These are phyloP conservation scores for Alviniconcha marisindica DNA, from an alignment of 1,140 invertebrate genomes.

Conservation along the genomic window DNA sequence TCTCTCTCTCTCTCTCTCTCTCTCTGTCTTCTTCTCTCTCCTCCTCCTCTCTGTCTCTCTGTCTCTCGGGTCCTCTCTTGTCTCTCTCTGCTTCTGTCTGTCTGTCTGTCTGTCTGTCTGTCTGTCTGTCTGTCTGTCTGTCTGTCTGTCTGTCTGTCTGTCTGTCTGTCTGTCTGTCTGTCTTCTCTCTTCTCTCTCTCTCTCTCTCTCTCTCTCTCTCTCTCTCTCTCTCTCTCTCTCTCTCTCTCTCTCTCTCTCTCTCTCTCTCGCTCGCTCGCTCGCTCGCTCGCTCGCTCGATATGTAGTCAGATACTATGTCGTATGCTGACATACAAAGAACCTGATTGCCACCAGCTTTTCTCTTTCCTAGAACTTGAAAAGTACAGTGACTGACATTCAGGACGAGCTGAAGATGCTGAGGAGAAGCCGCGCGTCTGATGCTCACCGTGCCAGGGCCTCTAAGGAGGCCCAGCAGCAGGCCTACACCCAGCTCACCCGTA, in stretches of 20 bases:
- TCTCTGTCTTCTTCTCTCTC: background rate
- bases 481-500: slow-evolving; percentile 10
- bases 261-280: background rate
- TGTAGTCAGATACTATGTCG: background rate
- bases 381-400: background rate
- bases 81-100: no score
- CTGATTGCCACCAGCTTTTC: no score
- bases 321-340: no score
- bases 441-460: background rate
- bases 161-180: background rate
- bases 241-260: background rate
- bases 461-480: slow-evolving; percentile 2
- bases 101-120: no score
- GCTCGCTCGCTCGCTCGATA: background rate
- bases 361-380: slow-evolving; percentile 22
- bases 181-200: background rate
- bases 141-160: background rate
- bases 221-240: background rate
- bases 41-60: background rate
- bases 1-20: no score
- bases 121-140: background rate
- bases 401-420: slow-evolving; percentile 34
- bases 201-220: background rate
- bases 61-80: no score
- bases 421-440: slow-evolving; percentile 6